Evolutionary conservation across 2,888 invertebrate species (phyloP).

Genomic region (Embidobia sp.): DNA sequence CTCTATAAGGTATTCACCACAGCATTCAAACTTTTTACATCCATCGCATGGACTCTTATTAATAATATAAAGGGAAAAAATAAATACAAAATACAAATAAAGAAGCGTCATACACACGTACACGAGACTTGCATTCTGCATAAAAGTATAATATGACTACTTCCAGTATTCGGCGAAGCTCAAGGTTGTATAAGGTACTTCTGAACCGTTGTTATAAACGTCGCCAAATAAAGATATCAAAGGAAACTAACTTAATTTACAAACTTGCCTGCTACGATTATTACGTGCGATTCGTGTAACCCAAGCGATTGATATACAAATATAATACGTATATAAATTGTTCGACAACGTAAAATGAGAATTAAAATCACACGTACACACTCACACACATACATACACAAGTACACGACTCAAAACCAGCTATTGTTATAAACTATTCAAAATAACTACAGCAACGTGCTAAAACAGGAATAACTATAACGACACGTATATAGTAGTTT

Average conservation of each 20-base stretch:
- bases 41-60: slow-evolving; percentile 13
- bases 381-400: background rate
- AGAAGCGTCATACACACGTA: slow-evolving; percentile 19
- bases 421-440: background rate
- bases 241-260: slow-evolving; percentile 22
- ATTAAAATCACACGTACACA: background rate
- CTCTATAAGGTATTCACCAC: slow-evolving; percentile 1
- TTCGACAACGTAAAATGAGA: slow-evolving; percentile 13
- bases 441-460: slow-evolving; percentile 34
- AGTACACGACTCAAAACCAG: slow-evolving; percentile 16
- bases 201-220: slow-evolving; percentile 47
- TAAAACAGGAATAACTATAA: slow-evolving; percentile 53
- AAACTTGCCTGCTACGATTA: slow-evolving; percentile 49
- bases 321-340: slow-evolving; percentile 20
- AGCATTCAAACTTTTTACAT: slow-evolving; percentile 31
- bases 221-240: slow-evolving; percentile 42
- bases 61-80: slow-evolving; percentile 12
- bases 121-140: slow-evolving; percentile 9
- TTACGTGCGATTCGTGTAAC: slow-evolving; percentile 37
- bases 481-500: slow-evolving; percentile 43
- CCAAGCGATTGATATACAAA: slow-evolving; percentile 21
- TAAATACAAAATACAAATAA: slow-evolving; percentile 7
- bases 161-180: slow-evolving; percentile 63
- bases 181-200: slow-evolving; percentile 55
- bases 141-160: slow-evolving; percentile 35